Percentiles rank a stretch among this genome's conserved stretches.
Evolutionary conservation across 2,113 vertebrate species (phyloP).

Genomic region (Phaetusa simplex): DNA sequence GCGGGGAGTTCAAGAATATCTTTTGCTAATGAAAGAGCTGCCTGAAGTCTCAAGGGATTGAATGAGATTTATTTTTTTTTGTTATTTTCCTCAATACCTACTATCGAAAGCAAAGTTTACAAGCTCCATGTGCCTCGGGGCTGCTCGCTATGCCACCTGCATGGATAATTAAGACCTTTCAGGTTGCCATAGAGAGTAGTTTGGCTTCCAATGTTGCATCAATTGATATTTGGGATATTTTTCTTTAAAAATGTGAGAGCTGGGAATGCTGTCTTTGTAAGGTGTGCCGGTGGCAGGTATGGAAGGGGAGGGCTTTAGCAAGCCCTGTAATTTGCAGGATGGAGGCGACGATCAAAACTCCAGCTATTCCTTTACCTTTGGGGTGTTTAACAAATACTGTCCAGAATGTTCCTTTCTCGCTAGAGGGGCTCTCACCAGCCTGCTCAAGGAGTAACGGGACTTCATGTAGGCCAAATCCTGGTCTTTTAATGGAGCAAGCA

Average conservation of each 20-base stretch:
- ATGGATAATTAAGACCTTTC: slow-evolving; percentile 33
- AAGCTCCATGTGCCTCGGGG: not conserved
- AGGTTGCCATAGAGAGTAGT: slow-evolving; percentile 46
- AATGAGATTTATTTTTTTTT: not conserved
- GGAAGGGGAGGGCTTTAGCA: not conserved
- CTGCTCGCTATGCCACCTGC: slow-evolving; percentile 13
- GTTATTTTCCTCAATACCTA: not conserved
- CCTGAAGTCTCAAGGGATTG: not conserved
- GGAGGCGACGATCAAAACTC: not conserved
- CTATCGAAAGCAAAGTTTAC: not conserved
- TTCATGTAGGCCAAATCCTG: not conserved
- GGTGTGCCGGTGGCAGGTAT: not conserved
- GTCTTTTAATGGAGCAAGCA: not conserved
- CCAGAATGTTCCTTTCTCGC: not conserved
- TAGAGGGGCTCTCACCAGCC: not conserved
- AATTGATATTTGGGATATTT: not conserved
- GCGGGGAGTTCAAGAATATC: not conserved
- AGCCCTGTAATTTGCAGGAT: not conserved
- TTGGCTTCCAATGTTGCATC: not conserved
- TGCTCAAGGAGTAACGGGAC: not conserved
- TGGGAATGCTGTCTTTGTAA: not conserved
- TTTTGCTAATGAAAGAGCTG: not conserved
- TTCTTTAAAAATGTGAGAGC: not conserved
- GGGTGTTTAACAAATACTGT: not conserved
- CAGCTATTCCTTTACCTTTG: not conserved